These are phyloP conservation scores for Drosophila prosaltans DNA, from an alignment of 1,140 invertebrate genomes.

Conservation along the genomic window DNA sequence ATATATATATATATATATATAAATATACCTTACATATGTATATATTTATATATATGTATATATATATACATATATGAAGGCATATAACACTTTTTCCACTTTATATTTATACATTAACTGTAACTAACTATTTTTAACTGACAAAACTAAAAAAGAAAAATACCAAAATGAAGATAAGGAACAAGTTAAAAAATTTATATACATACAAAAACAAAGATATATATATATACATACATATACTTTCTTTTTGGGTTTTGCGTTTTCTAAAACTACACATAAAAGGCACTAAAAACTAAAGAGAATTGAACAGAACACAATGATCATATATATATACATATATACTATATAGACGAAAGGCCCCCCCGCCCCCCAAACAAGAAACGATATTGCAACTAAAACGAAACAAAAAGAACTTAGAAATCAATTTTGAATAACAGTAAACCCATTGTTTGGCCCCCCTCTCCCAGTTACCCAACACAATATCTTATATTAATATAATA, in stretches of 20 bases:
- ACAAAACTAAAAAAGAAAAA: slow-evolving; percentile 33
- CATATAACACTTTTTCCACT: slow-evolving; percentile 26
- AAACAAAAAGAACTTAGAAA: not conserved
- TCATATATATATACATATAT: not conserved
- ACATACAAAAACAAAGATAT: slow-evolving; percentile 38
- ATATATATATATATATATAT: slow-evolving; percentile 41
- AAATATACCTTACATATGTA: not conserved
- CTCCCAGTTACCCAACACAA: not conserved
- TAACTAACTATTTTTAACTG: slow-evolving; percentile 33
- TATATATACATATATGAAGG: slow-evolving; percentile 39
- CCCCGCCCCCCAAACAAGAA: not conserved
- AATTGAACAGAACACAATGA: not conserved
- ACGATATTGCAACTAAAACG: not conserved
- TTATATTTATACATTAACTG: slow-evolving; percentile 11
- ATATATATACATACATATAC: slow-evolving; percentile 20
- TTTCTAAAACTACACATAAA: slow-evolving; percentile 6
- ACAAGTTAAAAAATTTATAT: slow-evolving; percentile 49
- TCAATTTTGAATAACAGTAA: not conserved
- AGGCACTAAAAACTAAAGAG: slow-evolving; percentile 7
- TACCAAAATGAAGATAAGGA: too few species aligned
- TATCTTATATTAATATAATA: slow-evolving; percentile 1
- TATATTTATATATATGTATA: slow-evolving; percentile 40
- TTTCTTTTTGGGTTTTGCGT: not conserved
- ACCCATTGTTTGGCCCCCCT: not conserved
- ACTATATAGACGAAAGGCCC: slow-evolving; percentile 9